Conservation (phyloP, 2,797 vertebrate genomes). For the Pteronotus mesoamericanus region DNA sequence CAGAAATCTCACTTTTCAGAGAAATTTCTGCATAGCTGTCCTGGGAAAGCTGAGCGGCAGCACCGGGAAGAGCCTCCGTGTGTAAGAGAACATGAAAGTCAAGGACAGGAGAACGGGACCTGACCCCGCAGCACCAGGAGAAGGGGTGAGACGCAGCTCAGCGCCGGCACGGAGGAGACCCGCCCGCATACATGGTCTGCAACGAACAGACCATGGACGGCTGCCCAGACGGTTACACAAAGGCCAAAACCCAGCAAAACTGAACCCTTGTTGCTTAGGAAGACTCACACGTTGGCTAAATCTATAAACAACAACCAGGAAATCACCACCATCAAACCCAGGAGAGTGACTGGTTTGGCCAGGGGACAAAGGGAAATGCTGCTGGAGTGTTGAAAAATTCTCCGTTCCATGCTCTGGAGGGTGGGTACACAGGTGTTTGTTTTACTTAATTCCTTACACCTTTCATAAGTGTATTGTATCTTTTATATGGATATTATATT, state of each 20-base stretch:
- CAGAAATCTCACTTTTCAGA: background rate
- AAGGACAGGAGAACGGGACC: background rate
- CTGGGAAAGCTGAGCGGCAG: background rate
- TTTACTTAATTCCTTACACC: background rate
- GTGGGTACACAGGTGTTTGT: background rate
- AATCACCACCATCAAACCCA: background rate
- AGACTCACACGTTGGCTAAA: background rate
- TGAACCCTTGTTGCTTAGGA: background rate
- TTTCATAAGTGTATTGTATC: background rate
- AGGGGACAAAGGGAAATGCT: fast-evolving
- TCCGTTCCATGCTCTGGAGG: background rate
- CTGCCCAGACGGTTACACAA: background rate
- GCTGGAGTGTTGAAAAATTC: fast-evolving
- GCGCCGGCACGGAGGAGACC: fast-evolving
- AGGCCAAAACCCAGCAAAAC: background rate
- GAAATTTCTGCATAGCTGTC: background rate
- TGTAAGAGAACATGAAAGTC: background rate
- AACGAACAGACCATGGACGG: background rate
- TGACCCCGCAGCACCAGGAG: fast-evolving
- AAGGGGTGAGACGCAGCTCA: fast-evolving
- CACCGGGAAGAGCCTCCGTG: background rate
- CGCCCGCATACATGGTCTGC: fast-evolving
- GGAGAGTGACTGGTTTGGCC: background rate
- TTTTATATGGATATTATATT: background rate
- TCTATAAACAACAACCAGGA: background rate